Evolutionary conservation across 1,140 invertebrate genomes (phyloP).

Genomic region (Cherax destructor): DNA sequence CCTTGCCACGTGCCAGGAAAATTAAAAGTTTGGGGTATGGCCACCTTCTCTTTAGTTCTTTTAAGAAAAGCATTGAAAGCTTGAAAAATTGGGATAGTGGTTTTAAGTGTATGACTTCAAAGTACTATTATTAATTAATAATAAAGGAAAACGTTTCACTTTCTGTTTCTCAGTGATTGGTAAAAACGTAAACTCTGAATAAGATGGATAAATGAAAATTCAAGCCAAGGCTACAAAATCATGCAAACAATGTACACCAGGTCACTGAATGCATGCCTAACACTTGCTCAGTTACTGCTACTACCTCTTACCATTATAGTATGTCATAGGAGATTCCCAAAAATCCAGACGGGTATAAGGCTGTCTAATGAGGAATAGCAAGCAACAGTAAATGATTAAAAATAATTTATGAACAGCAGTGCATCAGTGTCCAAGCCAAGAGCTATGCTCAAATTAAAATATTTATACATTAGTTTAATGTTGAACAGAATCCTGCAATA

Average conservation of each 20-base stretch:
- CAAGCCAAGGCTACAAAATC: constrained; percentile 11
- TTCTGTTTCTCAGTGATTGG: neutral
- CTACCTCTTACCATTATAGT: neutral
- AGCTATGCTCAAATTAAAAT: neutral
- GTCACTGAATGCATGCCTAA: constrained; percentile 38
- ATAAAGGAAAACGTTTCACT: neutral
- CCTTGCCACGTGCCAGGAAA: constrained; percentile 8
- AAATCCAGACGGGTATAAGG: neutral
- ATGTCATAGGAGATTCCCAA: neutral
- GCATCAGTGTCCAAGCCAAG: neutral
- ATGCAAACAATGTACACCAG: constrained; percentile 28
- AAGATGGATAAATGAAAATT: neutral
- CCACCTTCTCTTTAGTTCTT: constrained; percentile 46
- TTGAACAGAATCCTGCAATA: neutral
- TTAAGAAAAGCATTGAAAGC: neutral
- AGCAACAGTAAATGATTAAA: constrained; percentile 13
- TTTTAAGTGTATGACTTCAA: neutral
- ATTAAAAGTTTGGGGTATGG: constrained; percentile 55
- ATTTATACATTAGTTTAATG: neutral
- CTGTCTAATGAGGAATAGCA: neutral
- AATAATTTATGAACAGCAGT: constrained; percentile 38
- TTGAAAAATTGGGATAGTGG: neutral
- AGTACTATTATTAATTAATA: neutral
- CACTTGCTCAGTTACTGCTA: constrained; percentile 27
- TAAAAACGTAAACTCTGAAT: neutral